Evolutionary conservation across 2,888 invertebrate species (phyloP).

Genomic region (Macrosoma leucophasiata): DNA sequence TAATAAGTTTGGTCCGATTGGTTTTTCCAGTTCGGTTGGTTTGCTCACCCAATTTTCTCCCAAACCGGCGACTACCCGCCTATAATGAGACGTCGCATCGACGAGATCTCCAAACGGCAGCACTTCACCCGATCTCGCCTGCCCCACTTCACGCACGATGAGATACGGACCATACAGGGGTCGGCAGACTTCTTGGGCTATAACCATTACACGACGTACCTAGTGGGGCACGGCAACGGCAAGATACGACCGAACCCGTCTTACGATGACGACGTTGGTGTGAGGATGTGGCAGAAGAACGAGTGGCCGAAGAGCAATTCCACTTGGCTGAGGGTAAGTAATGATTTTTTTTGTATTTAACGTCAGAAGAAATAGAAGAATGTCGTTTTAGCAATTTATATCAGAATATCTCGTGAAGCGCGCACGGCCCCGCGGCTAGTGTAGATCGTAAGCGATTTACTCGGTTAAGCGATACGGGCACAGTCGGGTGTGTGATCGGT

Average conservation of each 20-base stretch:
- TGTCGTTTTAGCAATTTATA: too few species aligned
- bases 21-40: slow-evolving; percentile 77
- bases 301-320: slow-evolving; percentile 69
- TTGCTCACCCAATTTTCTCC: slow-evolving; percentile 79
- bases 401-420: too few species aligned
- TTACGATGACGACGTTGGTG: slow-evolving; percentile 54
- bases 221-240: slow-evolving; percentile 45
- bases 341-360: too few species aligned
- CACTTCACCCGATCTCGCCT: slow-evolving; percentile 77
- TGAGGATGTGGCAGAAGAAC: slow-evolving; percentile 45
- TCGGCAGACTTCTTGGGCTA: slow-evolving; percentile 84
- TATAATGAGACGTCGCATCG: slow-evolving; percentile 77
- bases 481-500: too few species aligned
- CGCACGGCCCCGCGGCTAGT: too few species aligned
- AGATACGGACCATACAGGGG: slow-evolving; percentile 75
- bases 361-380: too few species aligned
- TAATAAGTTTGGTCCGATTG: background rate
- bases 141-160: slow-evolving; percentile 76
- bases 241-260: slow-evolving; percentile 43
- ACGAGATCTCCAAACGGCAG: slow-evolving; percentile 73
- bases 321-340: slow-evolving; percentile 65
- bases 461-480: too few species aligned
- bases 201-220: slow-evolving; percentile 81
- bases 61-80: slow-evolving; percentile 79
- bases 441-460: too few species aligned